A percentile compares a stretch with the other conserved stretches of the same genome.
Conservation (phyloP, 53 echinoderm and acorn worm genomes). For the Glandiceps talaboti region DNA sequence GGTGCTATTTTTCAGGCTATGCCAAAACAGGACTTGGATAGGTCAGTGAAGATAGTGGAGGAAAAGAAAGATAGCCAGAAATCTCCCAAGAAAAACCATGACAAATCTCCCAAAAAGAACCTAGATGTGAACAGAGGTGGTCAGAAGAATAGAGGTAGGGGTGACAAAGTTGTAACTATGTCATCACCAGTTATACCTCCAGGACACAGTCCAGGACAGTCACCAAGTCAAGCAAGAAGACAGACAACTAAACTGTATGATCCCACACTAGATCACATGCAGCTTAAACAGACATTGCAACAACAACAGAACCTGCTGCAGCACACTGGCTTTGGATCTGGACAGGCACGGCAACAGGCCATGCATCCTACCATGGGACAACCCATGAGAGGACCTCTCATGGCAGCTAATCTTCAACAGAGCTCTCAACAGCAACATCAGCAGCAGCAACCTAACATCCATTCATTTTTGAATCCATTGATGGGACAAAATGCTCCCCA, state of each 20-base stretch:
- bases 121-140: not conserved
- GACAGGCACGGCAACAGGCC: not conserved
- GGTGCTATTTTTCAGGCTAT: not conserved
- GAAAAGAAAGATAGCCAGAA: conserved; percentile 9
- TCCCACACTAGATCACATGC: conserved; percentile 6
- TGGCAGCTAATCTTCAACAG: conserved; percentile 14
- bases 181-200: not conserved
- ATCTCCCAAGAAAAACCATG: conserved; percentile 2
- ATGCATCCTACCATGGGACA: not conserved
- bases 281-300: not conserved
- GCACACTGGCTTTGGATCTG: not conserved
- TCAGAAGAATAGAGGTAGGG: not conserved
- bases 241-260: conserved; percentile 17
- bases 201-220: not conserved
- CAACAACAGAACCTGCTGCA: not conserved
- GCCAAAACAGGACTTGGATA: conserved; percentile 52
- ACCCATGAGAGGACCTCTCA: not conserved
- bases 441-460: not conserved
- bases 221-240: not conserved
- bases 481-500: not conserved
- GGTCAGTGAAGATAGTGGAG: conserved; percentile 12
- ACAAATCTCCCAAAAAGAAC: too few relatives aligned
- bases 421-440: conserved; percentile 5
- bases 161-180: not conserved
- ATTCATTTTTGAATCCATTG: not conserved